These are phyloP conservation scores for Mesorhabditis sp. DNA, from an alignment of 2,888 invertebrate species.

Conservation along the genomic window DNA sequence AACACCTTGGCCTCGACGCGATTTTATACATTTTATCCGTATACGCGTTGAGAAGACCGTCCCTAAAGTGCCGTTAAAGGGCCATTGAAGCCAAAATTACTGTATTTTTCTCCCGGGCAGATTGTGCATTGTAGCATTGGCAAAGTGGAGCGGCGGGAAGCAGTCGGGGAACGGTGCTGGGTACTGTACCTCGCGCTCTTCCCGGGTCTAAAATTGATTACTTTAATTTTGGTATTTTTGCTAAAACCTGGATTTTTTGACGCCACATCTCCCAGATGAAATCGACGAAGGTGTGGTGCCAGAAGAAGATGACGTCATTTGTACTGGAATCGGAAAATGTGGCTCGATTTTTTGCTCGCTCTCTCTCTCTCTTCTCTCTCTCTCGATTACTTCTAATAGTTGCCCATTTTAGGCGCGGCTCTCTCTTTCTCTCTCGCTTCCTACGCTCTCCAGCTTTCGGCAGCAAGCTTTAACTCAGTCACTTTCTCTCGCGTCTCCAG, in stretches of 20 bases:
- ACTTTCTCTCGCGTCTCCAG: too few relatives aligned
- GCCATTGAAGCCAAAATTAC: not conserved
- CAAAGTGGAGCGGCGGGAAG: not conserved
- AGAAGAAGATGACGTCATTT: constrained; percentile 17
- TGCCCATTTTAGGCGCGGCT: too few relatives aligned
- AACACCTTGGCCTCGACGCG: not conserved
- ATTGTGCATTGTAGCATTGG: not conserved
- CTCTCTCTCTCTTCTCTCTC: not conserved
- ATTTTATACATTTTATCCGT: not conserved
- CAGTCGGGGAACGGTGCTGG: not conserved
- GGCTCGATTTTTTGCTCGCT: not conserved
- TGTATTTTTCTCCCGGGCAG: constrained; percentile 19
- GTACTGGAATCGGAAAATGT: not conserved
- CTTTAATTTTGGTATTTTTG: constrained; percentile 13
- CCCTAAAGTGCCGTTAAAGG: not conserved
- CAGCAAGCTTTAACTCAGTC: too few relatives aligned
- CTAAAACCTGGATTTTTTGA: not conserved
- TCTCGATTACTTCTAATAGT: constrained; percentile 8
- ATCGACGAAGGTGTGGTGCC: constrained; percentile 1
- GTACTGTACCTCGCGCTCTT: not conserved
- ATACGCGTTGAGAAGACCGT: not conserved
- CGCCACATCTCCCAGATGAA: constrained; percentile 6
- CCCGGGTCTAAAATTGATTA: not conserved
- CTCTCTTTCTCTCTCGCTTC: too few relatives aligned
- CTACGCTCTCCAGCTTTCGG: too few relatives aligned